Evolutionary conservation across 1,140 invertebrate species (phyloP).

Genomic region (Caenorhabditis brenneri): DNA sequence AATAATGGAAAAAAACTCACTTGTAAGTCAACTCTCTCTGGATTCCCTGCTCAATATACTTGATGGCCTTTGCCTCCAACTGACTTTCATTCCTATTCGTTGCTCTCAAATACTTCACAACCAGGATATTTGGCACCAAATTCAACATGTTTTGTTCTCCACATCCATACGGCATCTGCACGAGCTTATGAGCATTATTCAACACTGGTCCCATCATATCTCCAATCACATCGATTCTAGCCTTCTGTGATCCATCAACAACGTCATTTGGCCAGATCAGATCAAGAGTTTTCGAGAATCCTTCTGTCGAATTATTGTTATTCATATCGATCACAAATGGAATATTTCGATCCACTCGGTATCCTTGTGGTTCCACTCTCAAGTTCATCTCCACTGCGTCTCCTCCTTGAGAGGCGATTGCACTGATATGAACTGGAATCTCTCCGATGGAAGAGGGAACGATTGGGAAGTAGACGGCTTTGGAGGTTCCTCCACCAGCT

Average conservation of each 20-base stretch:
- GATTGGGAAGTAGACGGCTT: constrained; percentile 80
- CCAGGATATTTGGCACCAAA: constrained; percentile 85
- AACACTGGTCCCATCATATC: constrained; percentile 70
- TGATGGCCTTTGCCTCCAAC: constrained; percentile 79
- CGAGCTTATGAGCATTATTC: constrained; percentile 74
- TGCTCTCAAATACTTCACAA: constrained; percentile 80
- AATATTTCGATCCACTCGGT: constrained; percentile 71
- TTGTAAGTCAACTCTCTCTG: constrained; percentile 87
- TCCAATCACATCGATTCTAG: constrained; percentile 62
- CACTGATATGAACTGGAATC: constrained; percentile 80
- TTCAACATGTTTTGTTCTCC: constrained; percentile 94
- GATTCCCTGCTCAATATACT: constrained; percentile 82
- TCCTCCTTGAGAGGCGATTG: constrained; percentile 77
- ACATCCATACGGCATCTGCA: constrained; percentile 85
- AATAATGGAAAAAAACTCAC: constrained; percentile 48
- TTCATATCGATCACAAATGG: constrained; percentile 72
- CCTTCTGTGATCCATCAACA: constrained; percentile 65
- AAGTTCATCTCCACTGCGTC: constrained; percentile 79
- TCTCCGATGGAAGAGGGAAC: constrained; percentile 79
- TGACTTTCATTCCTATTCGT: constrained; percentile 76
- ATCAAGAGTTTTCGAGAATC: constrained; percentile 62
- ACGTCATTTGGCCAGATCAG: constrained; percentile 67
- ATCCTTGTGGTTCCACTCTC: constrained; percentile 76
- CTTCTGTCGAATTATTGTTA: neutral
- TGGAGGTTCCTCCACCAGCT: constrained; percentile 77